These are phyloP conservation scores for Etheostoma perlongum DNA, from an alignment of 2,797 vertebrate species.

Conservation along the genomic window DNA sequence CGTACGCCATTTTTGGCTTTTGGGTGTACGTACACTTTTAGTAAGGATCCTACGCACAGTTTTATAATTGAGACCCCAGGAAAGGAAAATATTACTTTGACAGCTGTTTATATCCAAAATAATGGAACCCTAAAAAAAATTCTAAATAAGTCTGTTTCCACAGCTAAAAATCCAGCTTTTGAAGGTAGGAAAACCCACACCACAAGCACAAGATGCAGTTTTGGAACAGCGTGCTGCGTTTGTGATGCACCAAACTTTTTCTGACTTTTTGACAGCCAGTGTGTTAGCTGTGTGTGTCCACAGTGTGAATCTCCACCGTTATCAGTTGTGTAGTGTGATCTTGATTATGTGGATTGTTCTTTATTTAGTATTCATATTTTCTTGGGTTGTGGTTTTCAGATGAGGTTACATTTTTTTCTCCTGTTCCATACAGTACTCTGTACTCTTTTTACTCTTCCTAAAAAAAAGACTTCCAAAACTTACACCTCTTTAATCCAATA, in stretches of 20 bases:
- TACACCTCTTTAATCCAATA: constrained; percentile 19
- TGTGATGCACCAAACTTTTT: constrained; percentile 1
- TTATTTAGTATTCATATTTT: constrained; percentile 20
- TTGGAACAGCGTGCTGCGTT: constrained; percentile 1
- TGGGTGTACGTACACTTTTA: too few species aligned
- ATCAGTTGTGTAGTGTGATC: neutral
- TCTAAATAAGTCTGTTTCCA: neutral
- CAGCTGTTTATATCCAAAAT: neutral
- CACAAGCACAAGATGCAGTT: neutral
- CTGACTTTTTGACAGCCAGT: constrained; percentile 19
- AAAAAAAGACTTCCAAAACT: constrained; percentile 26
- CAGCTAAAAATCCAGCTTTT: neutral
- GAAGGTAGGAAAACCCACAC: neutral
- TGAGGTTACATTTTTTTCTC: constrained; percentile 1
- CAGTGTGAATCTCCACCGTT: neutral
- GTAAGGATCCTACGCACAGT: too few species aligned
- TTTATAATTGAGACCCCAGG: neutral
- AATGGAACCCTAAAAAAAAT: neutral
- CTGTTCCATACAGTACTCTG: neutral
- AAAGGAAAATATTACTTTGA: neutral
- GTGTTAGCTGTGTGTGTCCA: constrained; percentile 6
- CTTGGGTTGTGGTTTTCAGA: constrained; percentile 9
- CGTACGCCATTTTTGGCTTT: too few species aligned
- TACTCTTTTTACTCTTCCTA: neutral
- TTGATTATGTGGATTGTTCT: neutral